phyloP scores from a whole-genome alignment of 2,113 vertebrate species.

The Crotalus tigris region DNA sequence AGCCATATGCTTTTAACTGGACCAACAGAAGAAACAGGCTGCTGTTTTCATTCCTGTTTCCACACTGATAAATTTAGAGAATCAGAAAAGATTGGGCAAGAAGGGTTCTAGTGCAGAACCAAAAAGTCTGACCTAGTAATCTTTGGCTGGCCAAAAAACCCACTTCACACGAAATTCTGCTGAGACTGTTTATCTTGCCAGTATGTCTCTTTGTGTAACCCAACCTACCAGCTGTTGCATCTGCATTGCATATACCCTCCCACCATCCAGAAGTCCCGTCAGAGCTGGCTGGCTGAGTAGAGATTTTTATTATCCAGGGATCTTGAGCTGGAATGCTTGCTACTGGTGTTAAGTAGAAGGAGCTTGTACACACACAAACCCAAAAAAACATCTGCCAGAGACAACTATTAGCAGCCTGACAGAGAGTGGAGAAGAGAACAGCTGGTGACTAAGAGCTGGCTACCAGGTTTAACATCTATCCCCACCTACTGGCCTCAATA shows the following conservation, averaged over 20 bases:
- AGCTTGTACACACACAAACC: not conserved
- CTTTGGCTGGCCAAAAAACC: not conserved
- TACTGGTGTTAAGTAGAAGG: not conserved
- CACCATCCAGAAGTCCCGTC: not conserved
- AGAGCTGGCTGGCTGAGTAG: not conserved
- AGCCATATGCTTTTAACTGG: not conserved
- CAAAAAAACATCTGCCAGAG: not conserved
- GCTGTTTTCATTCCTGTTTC: not conserved
- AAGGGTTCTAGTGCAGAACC: not conserved
- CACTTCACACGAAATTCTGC: not conserved
- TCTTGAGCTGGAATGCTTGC: not conserved
- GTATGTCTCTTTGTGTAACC: not conserved
- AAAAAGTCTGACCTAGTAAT: not conserved
- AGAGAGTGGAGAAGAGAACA: too few relatives aligned
- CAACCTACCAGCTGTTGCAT: not conserved
- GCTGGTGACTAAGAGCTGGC: rapidly evolving
- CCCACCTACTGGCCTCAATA: slow-evolving; percentile 71
- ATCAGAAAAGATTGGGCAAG: not conserved
- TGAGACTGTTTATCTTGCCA: not conserved
- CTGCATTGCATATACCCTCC: not conserved
- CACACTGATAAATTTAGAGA: not conserved
- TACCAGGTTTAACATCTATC: slow-evolving; percentile 65
- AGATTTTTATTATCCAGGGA: not conserved
- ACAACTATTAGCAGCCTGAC: not conserved
- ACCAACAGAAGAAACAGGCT: not conserved